These are phyloP conservation scores for Notarius lentiginosus DNA, from an alignment of 2,113 vertebrate species.

Conservation along the genomic window DNA sequence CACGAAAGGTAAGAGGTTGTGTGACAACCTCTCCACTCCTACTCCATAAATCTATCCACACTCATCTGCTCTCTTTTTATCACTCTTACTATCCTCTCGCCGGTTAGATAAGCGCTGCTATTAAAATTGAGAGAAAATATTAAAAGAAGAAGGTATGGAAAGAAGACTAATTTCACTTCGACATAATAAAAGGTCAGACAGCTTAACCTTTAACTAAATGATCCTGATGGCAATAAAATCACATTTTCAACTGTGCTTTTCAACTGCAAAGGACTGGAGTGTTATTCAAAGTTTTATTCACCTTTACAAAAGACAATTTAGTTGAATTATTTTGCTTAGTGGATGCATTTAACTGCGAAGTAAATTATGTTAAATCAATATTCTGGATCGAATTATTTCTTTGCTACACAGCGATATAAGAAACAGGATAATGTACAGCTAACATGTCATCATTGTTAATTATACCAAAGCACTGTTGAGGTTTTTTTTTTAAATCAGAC, in stretches of 20 bases:
- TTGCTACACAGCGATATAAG: not conserved
- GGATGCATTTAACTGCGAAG: not conserved
- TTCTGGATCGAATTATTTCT: not conserved
- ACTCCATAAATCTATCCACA: not conserved
- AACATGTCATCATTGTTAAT: not conserved
- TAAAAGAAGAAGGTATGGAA: not conserved
- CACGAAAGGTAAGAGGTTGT: not conserved
- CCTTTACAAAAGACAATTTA: not conserved
- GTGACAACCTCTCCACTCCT: slow-evolving; percentile 2
- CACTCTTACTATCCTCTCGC: not conserved
- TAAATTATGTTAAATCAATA: not conserved
- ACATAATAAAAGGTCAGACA: not conserved
- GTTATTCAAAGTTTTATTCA: not conserved
- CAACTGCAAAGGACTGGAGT: not conserved
- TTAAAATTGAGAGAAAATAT: not conserved
- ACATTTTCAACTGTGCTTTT: not conserved
- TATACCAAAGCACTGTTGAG: not conserved
- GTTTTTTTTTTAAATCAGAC: not conserved
- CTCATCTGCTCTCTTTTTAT: not conserved
- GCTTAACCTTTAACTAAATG: not conserved
- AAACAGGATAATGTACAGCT: not conserved
- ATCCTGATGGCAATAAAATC: not conserved
- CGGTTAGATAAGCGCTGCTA: not conserved
- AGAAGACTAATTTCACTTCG: not conserved
- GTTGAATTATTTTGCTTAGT: not conserved